Base-by-base conservation (phyloP, 2,888 invertebrate genomes). In the Tenthredo notha region DNA sequence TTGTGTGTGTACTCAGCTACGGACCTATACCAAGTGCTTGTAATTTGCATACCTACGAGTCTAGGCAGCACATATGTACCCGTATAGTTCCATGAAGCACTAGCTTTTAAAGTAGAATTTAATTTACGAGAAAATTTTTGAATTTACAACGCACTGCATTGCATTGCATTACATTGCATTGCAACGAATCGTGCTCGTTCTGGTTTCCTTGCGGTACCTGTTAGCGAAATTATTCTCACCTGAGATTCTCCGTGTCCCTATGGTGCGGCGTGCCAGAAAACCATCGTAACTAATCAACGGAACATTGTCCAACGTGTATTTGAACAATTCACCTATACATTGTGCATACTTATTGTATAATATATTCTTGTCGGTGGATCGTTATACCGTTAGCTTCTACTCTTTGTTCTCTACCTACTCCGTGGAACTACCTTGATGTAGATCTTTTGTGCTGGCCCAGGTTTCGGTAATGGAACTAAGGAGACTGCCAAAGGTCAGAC, bases 141-240 rank as follows among this genome's bases (percentile, higher is more conserved):
- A 91, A 90, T 89, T 90, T 88, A 88, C 89, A 88, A 89, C 86
- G 86, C 85, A 86, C 54, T 7, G n/a, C 54, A n/a, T n/a, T 54
- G n/a, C n/a, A 54, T n/a, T 47, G 12, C 12, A 12, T n/a, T 47
- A 3, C 12, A 12, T 15, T 47, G 47, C 86, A 86, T 88, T 87
- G 12, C 0, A 3, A 12, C 12, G 47, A 86, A 86, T 88, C 88
- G 88, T 43, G 89, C 87, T 87, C 87, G 88, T 88, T 88, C 89
- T 86, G n/a, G 75, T 47, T 47, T 50, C 37, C 47, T 75, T 18
- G 50, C 47, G 47, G 75, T 75, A 75, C 37, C 37, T 37, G 37
- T 75, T 21, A 47, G 47, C 7, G 21, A 1, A 47, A 50, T 47
- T 50, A 75, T 75, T 75, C 18, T 29, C 50, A 75, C 29, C 29